phyloP scores from a whole-genome alignment of 2,113 vertebrate species.

The Varanus komodoensis region DNA sequence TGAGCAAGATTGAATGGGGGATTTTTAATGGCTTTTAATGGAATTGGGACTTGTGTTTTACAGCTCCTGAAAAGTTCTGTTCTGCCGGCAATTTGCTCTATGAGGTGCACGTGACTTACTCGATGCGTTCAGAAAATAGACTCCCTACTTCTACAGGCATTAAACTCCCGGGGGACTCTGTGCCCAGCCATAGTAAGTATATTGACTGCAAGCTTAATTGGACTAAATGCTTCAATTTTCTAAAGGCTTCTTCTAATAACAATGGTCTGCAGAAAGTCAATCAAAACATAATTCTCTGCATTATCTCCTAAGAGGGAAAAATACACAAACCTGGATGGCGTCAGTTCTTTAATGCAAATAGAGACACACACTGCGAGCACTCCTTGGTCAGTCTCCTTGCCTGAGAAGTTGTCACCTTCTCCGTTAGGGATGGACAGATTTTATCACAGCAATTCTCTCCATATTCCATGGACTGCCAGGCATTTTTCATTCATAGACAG shows the following conservation, averaged over 20 bases:
- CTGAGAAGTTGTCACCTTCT: no score
- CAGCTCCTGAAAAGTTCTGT: conserved; percentile 56
- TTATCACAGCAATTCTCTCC: no score
- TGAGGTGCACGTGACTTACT: conserved; percentile 62
- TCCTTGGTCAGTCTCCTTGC: no score
- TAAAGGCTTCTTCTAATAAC: conserved; percentile 73
- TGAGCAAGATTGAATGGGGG: no score
- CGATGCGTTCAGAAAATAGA: conserved; percentile 66
- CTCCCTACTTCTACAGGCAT: conserved; percentile 67
- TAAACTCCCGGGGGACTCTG: conserved; percentile 65
- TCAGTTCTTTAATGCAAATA: conserved; percentile 71
- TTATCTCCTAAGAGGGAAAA: conserved; percentile 59
- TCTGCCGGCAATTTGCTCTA: conserved; percentile 66
- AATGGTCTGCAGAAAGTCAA: conserved; percentile 70
- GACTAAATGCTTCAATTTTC: conserved; percentile 72
- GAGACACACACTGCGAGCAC: neutral
- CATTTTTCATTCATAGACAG: no score
- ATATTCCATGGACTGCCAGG: no score
- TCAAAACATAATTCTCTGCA: conserved; percentile 71
- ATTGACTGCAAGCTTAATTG: conserved; percentile 71
- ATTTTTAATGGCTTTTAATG: conserved; percentile 56
- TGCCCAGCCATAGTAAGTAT: conserved; percentile 70
- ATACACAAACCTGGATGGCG: conserved; percentile 61
- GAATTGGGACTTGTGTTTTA: conserved; percentile 56
- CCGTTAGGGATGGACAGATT: no score